Conservation (phyloP, 1,140 invertebrate genomes). For the Argopecten irradians region DNA sequence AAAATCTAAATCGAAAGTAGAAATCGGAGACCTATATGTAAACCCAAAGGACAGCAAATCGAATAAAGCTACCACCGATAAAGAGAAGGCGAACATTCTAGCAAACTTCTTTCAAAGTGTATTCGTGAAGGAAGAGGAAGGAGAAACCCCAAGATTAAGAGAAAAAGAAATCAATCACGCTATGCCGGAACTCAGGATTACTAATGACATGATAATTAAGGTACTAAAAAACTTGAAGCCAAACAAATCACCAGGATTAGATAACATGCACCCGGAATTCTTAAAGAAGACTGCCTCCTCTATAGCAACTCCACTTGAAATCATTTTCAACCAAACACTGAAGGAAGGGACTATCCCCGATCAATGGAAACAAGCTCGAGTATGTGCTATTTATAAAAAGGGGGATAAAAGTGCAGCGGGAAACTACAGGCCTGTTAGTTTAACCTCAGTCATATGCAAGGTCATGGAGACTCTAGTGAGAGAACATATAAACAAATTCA, state of each 20-base stretch:
- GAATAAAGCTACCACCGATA: not conserved
- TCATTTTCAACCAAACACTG: not conserved
- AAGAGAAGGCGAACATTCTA: conserved; percentile 31
- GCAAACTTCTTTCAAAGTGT: conserved; percentile 17
- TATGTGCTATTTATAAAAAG: conserved; percentile 51
- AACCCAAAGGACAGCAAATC: not conserved
- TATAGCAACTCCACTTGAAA: not conserved
- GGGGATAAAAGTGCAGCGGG: conserved; percentile 38
- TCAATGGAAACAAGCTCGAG: conserved; percentile 45
- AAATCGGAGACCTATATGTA: conserved; percentile 16
- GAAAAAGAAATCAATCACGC: not conserved
- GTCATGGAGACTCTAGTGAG: conserved; percentile 24
- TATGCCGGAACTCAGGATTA: not conserved
- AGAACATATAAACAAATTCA: not conserved
- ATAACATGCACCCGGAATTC: conserved; percentile 20
- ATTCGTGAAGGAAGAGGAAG: not conserved
- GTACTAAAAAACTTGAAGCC: conserved; percentile 26
- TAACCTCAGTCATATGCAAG: conserved; percentile 45
- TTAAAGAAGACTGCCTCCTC: not conserved
- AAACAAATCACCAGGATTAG: conserved; percentile 27
- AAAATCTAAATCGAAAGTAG: conserved; percentile 32
- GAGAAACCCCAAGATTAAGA: not conserved
- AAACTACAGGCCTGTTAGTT: conserved; percentile 46
- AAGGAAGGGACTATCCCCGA: conserved; percentile 30
- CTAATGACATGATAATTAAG: not conserved